Evolutionary conservation across 2,888 invertebrate species (phyloP).

Genomic region (Norana najaformis): DNA sequence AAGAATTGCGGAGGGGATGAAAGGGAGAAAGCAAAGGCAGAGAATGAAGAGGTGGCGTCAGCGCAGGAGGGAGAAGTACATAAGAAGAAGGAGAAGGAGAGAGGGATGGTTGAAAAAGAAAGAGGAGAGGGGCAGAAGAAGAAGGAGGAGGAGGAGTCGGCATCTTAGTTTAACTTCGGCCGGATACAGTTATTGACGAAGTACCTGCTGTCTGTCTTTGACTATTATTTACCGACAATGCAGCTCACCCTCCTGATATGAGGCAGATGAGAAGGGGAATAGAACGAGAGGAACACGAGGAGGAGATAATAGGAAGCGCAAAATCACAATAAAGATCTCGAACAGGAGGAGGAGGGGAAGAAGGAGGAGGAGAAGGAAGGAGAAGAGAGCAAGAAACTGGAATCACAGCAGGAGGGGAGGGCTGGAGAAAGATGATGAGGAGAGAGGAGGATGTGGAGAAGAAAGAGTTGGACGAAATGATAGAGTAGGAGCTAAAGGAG

Average conservation of each 20-base stretch:
- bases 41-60: background rate
- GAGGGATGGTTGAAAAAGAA: background rate
- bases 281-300: background rate
- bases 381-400: background rate
- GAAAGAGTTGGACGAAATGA: background rate
- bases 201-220: background rate
- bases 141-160: background rate
- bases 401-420: background rate
- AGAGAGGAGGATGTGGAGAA: background rate
- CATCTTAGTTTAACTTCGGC: background rate
- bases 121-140: background rate
- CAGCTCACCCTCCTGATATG: background rate
- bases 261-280: background rate
- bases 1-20: background rate
- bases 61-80: background rate
- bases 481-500: constrained; percentile 1
- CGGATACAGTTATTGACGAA: background rate
- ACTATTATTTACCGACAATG: background rate
- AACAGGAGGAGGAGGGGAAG: background rate
- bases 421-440: background rate
- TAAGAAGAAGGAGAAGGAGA: background rate
- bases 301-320: background rate
- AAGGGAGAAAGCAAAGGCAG: background rate
- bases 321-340: background rate
- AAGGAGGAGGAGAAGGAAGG: background rate